A percentile compares a stretch with the other conserved stretches of the same genome.
Evolutionary conservation across 2,797 vertebrate species (phyloP).

Genomic region (Craterocephalus amniculus): DNA sequence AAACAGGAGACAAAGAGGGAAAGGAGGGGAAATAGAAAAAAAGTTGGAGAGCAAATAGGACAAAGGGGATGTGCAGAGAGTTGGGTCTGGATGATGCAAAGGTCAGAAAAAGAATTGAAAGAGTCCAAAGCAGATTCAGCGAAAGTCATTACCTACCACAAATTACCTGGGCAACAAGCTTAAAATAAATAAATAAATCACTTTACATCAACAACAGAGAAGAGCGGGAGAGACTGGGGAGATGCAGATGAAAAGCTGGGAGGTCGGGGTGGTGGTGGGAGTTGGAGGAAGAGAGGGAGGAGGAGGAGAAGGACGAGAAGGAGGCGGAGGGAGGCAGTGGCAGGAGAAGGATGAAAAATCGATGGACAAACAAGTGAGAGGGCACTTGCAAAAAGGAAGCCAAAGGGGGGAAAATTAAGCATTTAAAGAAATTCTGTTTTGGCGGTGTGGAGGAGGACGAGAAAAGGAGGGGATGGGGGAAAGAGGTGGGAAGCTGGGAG

Average conservation of each 20-base stretch:
- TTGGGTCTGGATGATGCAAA: constrained; percentile 64
- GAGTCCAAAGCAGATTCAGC: constrained; percentile 90
- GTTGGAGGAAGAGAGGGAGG: constrained; percentile 22
- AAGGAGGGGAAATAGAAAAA: constrained; percentile 35
- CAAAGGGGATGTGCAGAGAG: constrained; percentile 60
- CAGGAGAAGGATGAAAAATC: constrained; percentile 80
- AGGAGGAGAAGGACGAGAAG: constrained; percentile 13
- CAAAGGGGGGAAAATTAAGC: constrained; percentile 78
- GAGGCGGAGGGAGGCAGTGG: constrained; percentile 51
- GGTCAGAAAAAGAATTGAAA: constrained; percentile 82
- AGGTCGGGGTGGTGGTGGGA: constrained; percentile 1
- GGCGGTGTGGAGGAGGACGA: constrained; percentile 61
- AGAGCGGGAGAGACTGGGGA: constrained; percentile 56
- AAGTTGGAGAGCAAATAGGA: constrained; percentile 62
- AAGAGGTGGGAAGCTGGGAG: constrained; percentile 38
- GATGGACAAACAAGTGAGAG: constrained; percentile 83
- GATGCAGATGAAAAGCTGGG: constrained; percentile 51
- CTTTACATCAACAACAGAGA: constrained; percentile 66
- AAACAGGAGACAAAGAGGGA: constrained; percentile 25
- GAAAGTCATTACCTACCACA: constrained; percentile 94
- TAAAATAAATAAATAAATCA: constrained; percentile 82
- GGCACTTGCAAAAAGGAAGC: constrained; percentile 72
- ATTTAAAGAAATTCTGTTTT: constrained; percentile 82
- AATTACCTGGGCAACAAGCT: constrained; percentile 95
- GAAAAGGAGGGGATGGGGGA: constrained; percentile 31